Conservation (phyloP, 1,140 invertebrate genomes). For the Nymphalis io region DNA sequence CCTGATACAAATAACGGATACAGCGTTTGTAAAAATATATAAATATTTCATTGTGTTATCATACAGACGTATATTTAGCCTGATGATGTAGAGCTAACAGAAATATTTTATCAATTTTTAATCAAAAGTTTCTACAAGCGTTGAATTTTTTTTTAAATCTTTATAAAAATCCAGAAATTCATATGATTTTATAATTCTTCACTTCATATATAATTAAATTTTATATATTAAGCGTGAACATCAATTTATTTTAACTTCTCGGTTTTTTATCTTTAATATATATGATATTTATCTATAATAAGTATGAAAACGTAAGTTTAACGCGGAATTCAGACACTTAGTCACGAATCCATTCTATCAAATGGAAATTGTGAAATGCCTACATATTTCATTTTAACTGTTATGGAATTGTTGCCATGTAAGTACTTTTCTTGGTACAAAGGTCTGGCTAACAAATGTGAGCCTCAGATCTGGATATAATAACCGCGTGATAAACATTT, state of each 20-base stretch:
- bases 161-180: not conserved
- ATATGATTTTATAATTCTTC: not conserved
- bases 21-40: too few relatives aligned
- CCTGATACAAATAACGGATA: not conserved
- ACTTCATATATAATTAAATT: too few relatives aligned
- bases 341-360: constrained; percentile 25
- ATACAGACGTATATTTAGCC: too few relatives aligned
- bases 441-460: constrained; percentile 42
- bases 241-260: too few relatives aligned
- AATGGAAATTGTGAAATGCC: constrained; percentile 28
- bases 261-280: too few relatives aligned
- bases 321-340: constrained; percentile 18
- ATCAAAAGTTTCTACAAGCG: too few relatives aligned
- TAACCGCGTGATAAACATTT: constrained; percentile 45
- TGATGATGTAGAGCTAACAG: too few relatives aligned
- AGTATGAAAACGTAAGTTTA: not conserved
- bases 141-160: too few relatives aligned
- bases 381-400: constrained; percentile 35
- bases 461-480: constrained; percentile 44
- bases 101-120: too few relatives aligned
- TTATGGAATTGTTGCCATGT: constrained; percentile 37
- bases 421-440: constrained; percentile 22
- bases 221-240: too few relatives aligned
- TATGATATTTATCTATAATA: not conserved
- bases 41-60: too few relatives aligned